Percentiles rank a stretch among this genome's conserved stretches.
Conservation (phyloP, 2,888 invertebrate species). For the Tinea trinotella region DNA sequence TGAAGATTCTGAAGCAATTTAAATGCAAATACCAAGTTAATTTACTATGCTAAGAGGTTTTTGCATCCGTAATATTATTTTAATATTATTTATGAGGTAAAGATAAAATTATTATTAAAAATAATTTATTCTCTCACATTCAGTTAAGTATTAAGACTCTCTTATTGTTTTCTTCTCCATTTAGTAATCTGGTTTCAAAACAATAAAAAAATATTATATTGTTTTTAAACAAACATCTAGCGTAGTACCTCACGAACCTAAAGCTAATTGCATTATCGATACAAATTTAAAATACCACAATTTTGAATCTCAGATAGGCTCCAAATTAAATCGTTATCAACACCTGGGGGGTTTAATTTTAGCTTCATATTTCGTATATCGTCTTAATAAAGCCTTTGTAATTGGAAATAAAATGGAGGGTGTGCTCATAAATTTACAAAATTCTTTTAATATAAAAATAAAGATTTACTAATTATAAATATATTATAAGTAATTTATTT, state of each 20-base stretch:
- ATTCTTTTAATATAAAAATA: too few species aligned
- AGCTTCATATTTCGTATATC: neutral
- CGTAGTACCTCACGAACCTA: too few species aligned
- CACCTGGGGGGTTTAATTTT: slow-evolving; percentile 40
- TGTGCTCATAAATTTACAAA: too few species aligned
- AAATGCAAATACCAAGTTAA: slow-evolving; percentile 54
- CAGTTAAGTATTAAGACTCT: too few species aligned
- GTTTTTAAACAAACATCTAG: too few species aligned
- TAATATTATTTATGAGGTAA: slow-evolving; percentile 1
- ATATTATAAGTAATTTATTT: too few species aligned
- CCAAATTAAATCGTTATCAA: slow-evolving; percentile 57
- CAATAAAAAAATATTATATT: too few species aligned
- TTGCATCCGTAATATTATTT: slow-evolving; percentile 12
- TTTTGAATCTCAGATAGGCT: neutral
- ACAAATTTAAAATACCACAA: too few species aligned
- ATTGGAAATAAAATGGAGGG: neutral
- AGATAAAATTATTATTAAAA: neutral
- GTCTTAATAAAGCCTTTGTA: neutral
- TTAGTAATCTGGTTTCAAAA: too few species aligned
- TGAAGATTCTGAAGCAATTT: slow-evolving; percentile 47
- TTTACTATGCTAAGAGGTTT: slow-evolving; percentile 29
- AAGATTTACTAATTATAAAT: too few species aligned
- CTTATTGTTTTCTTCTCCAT: too few species aligned
- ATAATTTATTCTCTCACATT: neutral
- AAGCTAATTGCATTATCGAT: too few species aligned